Conservation (phyloP, 2,888 invertebrate species). For the Crossocerus cetratus region DNA sequence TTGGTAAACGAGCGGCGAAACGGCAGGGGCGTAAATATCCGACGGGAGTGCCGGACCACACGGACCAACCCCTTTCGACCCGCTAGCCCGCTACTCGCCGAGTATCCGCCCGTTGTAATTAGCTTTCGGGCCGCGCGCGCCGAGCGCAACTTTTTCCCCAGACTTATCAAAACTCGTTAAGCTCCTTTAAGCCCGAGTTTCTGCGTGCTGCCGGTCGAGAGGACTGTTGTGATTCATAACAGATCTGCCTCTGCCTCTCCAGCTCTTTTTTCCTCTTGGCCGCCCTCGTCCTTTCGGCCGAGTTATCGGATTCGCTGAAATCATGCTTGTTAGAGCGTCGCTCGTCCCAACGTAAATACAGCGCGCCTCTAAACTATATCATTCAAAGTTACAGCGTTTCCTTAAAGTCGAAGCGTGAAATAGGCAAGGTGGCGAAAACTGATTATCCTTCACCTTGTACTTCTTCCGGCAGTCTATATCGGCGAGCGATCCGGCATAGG, state of each 20-base stretch:
- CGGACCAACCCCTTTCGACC: conserved; percentile 2
- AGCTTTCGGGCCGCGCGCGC: not conserved
- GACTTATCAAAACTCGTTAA: conserved; percentile 2
- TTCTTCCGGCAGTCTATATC: conserved; percentile 56
- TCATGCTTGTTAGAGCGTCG: too few species aligned
- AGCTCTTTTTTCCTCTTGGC: too few species aligned
- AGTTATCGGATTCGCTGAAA: too few species aligned
- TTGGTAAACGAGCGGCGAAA: not conserved
- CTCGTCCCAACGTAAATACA: too few species aligned
- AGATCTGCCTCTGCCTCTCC: not conserved
- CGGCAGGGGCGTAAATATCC: conserved; percentile 4
- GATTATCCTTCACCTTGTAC: conserved; percentile 58
- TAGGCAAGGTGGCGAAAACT: conserved; percentile 45
- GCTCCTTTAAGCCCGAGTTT: not conserved
- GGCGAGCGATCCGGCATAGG: conserved; percentile 40
- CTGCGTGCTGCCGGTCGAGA: not conserved
- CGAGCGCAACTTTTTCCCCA: not conserved
- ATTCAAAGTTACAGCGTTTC: not conserved
- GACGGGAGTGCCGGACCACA: conserved; percentile 14
- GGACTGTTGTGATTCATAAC: conserved; percentile 4
- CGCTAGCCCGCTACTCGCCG: not conserved
- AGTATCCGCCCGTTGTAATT: conserved; percentile 1
- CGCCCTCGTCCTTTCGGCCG: too few species aligned
- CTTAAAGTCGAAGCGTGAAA: conserved; percentile 12
- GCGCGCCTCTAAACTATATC: conserved; percentile 6